Percentiles rank a stretch among this genome's conserved stretches.
phyloP scores from a whole-genome alignment of 1,140 invertebrate species.

The Drepana arcuata region DNA sequence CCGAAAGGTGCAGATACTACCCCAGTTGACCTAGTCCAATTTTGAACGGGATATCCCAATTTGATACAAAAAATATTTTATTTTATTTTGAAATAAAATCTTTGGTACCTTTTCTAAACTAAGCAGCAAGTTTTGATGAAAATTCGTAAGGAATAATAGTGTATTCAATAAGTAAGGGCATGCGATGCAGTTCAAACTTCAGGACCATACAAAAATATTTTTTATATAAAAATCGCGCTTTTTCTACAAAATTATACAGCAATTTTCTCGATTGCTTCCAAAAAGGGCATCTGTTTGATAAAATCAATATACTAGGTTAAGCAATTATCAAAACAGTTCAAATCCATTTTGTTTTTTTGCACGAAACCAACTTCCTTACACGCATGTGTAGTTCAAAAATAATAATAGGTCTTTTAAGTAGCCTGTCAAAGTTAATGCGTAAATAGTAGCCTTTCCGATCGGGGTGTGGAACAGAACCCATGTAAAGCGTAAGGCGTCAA shows the following conservation, averaged over 20 bases:
- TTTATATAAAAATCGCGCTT: background rate
- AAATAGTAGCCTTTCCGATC: constrained; percentile 55
- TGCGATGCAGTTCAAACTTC: too few species aligned
- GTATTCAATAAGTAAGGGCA: background rate
- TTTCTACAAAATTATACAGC: background rate
- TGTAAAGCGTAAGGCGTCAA: constrained; percentile 47
- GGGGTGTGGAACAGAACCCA: constrained; percentile 39
- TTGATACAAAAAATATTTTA: too few species aligned
- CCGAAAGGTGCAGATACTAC: too few species aligned
- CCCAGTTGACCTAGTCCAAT: too few species aligned
- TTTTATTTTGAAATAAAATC: too few species aligned
- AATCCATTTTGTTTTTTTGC: background rate
- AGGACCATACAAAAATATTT: background rate
- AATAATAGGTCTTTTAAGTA: constrained; percentile 58
- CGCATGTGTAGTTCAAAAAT: constrained; percentile 42
- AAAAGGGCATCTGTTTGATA: background rate
- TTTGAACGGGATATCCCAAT: too few species aligned
- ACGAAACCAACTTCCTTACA: constrained; percentile 24
- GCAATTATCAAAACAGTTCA: background rate
- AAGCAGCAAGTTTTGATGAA: background rate
- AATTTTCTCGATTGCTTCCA: background rate
- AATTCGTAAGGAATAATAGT: background rate
- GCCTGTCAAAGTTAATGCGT: constrained; percentile 66
- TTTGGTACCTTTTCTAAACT: too few species aligned
- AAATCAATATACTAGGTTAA: background rate